Base-by-base conservation (phyloP, 2,113 vertebrate genomes). In the Sander lucioperca region DNA sequence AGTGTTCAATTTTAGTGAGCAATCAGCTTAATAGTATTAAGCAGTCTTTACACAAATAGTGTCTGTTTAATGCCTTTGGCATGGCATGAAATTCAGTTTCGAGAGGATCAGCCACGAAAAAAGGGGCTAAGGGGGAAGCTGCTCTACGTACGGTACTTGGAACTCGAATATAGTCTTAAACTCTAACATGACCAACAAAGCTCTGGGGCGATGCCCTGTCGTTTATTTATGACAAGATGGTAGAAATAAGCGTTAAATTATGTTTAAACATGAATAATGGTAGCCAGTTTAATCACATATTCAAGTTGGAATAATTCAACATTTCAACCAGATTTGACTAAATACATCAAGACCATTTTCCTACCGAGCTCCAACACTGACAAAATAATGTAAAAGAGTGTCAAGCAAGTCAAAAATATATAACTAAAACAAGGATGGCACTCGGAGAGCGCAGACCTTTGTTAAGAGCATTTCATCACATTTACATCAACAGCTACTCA, bases 91-190 rank as follows among this genome's bases (percentile, higher is more conserved):
- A 78, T 82, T 71, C 33, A 47, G 74, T 77, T 87, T 79, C 33
- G 58, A 83, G 66, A 80, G 65, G 80, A 89, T 73, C 77, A 91
- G 74, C 69, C 76, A 70, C 43, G 64, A 70, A 78, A 61, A 77
- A 48, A 30, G 16, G 23, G 21, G 27, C 36, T 15, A 6, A 67
- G n/a, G 47, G 58, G 0, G 6, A 71, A 77, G 71, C 72, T 67
- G 71, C 74, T 77, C 78, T 71, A 18, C 36, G 47, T 21, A 30
- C 30, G 4, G 30, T 30, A 74, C 59, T 81, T 82, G 58, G 63
- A 83, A 50, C n/a, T 27, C 71, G 21, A 50, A n/a, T n/a, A 14
- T 14, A 43, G 70, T 67, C 21, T 74, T 62, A 56, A 74, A 82
- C 36, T 77, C 39, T 21, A 47, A 86, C 45, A 74, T n/a, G n/a